phyloP scores from a whole-genome alignment of 2,797 vertebrate species.

The Craterocephalus amniculus region DNA sequence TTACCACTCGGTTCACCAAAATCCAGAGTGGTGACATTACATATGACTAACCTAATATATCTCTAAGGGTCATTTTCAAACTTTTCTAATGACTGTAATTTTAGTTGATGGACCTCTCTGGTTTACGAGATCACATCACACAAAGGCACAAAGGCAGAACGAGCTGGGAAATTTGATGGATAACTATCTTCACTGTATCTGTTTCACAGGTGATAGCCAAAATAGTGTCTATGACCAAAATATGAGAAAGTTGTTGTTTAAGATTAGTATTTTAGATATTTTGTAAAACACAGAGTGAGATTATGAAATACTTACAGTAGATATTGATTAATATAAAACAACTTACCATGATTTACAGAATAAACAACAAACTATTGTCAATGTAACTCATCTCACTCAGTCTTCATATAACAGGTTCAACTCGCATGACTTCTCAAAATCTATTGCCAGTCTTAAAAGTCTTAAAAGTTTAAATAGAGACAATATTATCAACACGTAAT shows the following conservation, averaged over 20 bases:
- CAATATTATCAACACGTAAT: background rate
- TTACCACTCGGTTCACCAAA: constrained; percentile 17
- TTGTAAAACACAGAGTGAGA: no score
- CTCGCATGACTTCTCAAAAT: background rate
- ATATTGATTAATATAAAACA: no score
- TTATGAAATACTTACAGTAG: no score
- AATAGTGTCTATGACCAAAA: no score
- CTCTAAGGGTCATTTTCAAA: constrained; percentile 8
- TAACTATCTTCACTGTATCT: no score
- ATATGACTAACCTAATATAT: constrained; percentile 16
- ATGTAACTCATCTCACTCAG: background rate
- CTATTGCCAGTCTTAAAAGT: background rate
- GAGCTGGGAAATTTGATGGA: no score
- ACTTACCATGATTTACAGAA: no score
- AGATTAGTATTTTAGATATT: no score
- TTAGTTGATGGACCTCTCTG: constrained; percentile 7
- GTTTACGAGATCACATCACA: no score
- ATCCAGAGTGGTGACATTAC: constrained; percentile 35
- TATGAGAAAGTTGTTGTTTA: no score
- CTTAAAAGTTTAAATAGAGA: background rate
- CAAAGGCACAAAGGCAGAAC: no score
- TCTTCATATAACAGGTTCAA: background rate
- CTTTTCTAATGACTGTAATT: background rate
- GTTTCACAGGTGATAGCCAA: no score
- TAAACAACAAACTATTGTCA: background rate